Conservation (phyloP, 2,113 vertebrate species). For the Brachyistius frenatus region DNA sequence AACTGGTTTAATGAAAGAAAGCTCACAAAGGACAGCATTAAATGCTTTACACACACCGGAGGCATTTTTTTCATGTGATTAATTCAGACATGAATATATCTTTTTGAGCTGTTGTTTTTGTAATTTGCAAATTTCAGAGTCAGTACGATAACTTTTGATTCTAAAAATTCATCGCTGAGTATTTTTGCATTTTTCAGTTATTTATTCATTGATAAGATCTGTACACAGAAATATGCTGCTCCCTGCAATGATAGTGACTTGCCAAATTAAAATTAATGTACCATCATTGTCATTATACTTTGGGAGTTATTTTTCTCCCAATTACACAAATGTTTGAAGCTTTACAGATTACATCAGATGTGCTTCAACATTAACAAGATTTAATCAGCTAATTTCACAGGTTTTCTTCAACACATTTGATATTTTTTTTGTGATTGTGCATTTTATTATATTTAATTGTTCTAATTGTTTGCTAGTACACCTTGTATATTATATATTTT, state of each 20-base stretch:
- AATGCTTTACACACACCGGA: no score
- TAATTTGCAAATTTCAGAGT: no score
- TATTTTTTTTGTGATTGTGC: not conserved
- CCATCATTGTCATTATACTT: conserved; percentile 1
- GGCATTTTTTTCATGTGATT: no score
- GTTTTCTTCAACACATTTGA: not conserved
- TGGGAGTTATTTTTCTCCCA: not conserved
- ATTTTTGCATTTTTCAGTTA: no score
- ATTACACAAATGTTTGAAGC: not conserved
- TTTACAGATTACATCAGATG: not conserved
- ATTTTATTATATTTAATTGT: not conserved
- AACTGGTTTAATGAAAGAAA: no score
- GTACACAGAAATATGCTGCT: no score
- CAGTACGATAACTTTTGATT: no score
- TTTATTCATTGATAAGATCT: not conserved
- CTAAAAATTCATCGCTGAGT: no score
- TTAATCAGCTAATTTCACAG: not conserved
- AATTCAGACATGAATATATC: no score
- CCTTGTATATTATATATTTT: not conserved
- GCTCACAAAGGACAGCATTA: no score
- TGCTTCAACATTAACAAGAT: not conserved
- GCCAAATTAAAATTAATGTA: conserved; percentile 7
- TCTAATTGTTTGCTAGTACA: not conserved
- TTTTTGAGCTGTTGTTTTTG: no score
- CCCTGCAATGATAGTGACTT: not conserved